phyloP scores from a whole-genome alignment of 2,113 vertebrate species.

The Megalops atlanticus region DNA sequence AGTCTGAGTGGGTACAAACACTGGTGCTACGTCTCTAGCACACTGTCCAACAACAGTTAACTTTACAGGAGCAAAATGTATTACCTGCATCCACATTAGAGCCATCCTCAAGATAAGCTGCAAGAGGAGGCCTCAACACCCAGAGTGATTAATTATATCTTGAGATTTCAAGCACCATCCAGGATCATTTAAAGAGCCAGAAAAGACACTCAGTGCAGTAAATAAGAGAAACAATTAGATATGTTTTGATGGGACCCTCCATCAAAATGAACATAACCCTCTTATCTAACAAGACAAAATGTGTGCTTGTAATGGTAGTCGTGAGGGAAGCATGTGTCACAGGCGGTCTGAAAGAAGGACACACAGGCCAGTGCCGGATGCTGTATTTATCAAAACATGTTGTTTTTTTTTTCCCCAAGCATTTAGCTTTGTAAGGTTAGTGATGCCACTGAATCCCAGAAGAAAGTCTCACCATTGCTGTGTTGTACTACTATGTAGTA shows the following conservation, averaged over 20 bases:
- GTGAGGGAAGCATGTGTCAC: not conserved
- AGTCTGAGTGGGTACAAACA: not conserved
- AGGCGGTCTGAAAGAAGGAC: not conserved
- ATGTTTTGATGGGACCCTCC: slow-evolving; percentile 54
- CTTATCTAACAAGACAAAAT: slow-evolving; percentile 52
- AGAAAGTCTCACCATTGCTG: too few relatives aligned
- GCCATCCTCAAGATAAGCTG: slow-evolving; percentile 46
- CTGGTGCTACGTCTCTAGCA: not conserved
- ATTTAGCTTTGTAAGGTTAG: too few relatives aligned
- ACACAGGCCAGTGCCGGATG: too few relatives aligned
- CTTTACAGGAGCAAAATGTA: slow-evolving; percentile 36
- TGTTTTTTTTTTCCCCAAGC: too few relatives aligned
- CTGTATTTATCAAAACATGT: not conserved
- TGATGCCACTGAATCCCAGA: too few relatives aligned
- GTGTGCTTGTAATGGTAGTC: slow-evolving; percentile 28
- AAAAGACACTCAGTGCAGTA: slow-evolving; percentile 31
- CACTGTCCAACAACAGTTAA: slow-evolving; percentile 24
- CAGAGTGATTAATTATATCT: slow-evolving; percentile 51
- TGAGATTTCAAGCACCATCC: slow-evolving; percentile 32
- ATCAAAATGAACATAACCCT: slow-evolving; percentile 44
- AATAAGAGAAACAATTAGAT: slow-evolving; percentile 41
- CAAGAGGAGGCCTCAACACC: slow-evolving; percentile 1
- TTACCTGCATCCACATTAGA: slow-evolving; percentile 41
- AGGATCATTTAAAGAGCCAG: slow-evolving; percentile 36
- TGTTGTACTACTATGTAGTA: too few relatives aligned